A percentile compares a stretch with the other conserved stretches of the same genome.
phyloP scores from a whole-genome alignment of 2,888 invertebrate genomes.

The Zootermopsis nevadensis region DNA sequence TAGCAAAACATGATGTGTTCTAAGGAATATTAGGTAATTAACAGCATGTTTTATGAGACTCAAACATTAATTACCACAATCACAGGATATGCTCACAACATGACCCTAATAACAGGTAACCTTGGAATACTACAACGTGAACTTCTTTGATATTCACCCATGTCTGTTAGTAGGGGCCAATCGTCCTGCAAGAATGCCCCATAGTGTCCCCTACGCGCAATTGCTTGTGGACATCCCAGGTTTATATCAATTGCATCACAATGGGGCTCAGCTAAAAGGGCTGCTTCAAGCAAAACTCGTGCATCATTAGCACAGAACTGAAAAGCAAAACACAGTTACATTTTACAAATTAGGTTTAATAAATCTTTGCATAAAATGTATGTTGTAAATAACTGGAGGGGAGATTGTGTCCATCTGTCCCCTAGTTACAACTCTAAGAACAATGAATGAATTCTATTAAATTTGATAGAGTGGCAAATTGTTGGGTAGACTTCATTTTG shows the following conservation, averaged over 20 bases:
- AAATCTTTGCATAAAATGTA: too few species aligned
- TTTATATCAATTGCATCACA: constrained; percentile 98
- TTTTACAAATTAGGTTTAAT: background rate
- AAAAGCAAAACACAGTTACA: background rate
- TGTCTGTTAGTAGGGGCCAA: constrained; percentile 85
- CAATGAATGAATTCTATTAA: too few species aligned
- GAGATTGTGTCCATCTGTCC: too few species aligned
- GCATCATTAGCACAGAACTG: constrained; percentile 99
- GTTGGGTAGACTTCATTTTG: too few species aligned
- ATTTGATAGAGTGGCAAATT: too few species aligned
- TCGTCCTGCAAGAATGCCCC: constrained; percentile 97
- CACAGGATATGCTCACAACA: background rate
- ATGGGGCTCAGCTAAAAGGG: constrained; percentile 82
- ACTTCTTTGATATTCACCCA: constrained; percentile 71
- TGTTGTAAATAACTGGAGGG: too few species aligned
- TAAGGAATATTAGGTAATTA: too few species aligned
- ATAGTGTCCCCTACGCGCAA: constrained; percentile 95
- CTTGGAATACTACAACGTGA: background rate
- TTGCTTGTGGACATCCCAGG: constrained; percentile 97
- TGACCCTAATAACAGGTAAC: background rate
- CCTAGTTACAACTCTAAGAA: too few species aligned
- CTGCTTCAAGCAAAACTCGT: constrained; percentile 86
- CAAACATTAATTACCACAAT: too few species aligned
- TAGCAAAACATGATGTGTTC: too few species aligned
- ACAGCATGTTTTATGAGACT: too few species aligned